phyloP scores from a whole-genome alignment of 2,888 invertebrate genomes.

The Conomelus anceps region DNA sequence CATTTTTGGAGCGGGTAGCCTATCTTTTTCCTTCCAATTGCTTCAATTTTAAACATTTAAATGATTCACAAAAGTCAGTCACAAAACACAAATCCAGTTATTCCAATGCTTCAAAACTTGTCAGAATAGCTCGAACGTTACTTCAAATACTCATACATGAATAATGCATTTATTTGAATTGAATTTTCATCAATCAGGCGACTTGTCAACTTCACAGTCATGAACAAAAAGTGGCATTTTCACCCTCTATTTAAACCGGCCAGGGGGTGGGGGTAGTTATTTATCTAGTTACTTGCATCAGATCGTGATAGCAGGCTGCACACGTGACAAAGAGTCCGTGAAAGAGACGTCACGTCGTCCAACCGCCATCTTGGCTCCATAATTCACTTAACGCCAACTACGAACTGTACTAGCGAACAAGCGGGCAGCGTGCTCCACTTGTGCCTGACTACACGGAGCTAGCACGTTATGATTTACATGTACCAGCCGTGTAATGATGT shows the following conservation, averaged over 20 bases:
- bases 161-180: background rate
- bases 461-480: constrained; percentile 6
- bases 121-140: background rate
- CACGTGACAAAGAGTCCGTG: background rate
- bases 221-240: background rate
- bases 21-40: too few species aligned
- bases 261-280: background rate
- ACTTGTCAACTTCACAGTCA: too few species aligned
- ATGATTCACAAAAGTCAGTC: too few species aligned
- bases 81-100: too few species aligned
- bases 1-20: too few species aligned
- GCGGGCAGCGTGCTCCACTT: background rate
- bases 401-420: too few species aligned
- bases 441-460: background rate
- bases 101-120: too few species aligned
- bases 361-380: constrained; percentile 5
- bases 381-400: background rate
- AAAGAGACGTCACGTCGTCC: constrained; percentile 1
- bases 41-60: too few species aligned
- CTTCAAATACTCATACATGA: background rate
- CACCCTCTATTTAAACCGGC: background rate
- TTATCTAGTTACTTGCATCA: background rate
- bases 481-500: background rate
- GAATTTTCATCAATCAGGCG: background rate
- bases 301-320: constrained; percentile 1